phyloP scores from a whole-genome alignment of 2,797 vertebrate genomes.

The Pagetopsis macropterus region DNA sequence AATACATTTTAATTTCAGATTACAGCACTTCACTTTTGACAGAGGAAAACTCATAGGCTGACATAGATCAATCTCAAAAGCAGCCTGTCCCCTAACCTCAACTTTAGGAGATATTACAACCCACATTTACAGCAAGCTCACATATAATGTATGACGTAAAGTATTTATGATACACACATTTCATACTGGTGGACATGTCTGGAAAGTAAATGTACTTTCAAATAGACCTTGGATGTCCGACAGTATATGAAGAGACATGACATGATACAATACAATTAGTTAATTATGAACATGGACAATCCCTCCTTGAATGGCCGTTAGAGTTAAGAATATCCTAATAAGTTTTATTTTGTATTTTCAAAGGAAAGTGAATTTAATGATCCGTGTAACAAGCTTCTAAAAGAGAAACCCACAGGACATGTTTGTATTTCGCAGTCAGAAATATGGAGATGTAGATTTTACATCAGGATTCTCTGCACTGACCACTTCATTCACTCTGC shows the following conservation, averaged over 20 bases:
- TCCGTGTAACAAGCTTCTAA: slow-evolving; percentile 63
- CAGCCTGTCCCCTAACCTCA: slow-evolving; percentile 48
- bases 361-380: slow-evolving; percentile 70
- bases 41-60: slow-evolving; percentile 63
- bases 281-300: slow-evolving; percentile 59
- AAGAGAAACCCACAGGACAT: slow-evolving; percentile 61
- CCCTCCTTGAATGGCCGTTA: slow-evolving; percentile 53
- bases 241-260: slow-evolving; percentile 63
- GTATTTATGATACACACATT: slow-evolving; percentile 55
- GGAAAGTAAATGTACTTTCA: slow-evolving; percentile 58
- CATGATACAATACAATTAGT: slow-evolving; percentile 66
- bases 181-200: slow-evolving; percentile 52
- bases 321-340: slow-evolving; percentile 66
- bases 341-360: slow-evolving; percentile 60
- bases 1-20: slow-evolving; percentile 76
- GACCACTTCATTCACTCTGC: slow-evolving; percentile 46
- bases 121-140: slow-evolving; percentile 55
- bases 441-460: slow-evolving; percentile 41
- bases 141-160: slow-evolving; percentile 41
- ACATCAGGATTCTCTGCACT: slow-evolving; percentile 49
- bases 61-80: slow-evolving; percentile 56
- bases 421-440: slow-evolving; percentile 43
- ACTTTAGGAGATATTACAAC: slow-evolving; percentile 47
- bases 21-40: slow-evolving; percentile 74
- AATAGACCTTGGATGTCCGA: slow-evolving; percentile 47